phyloP scores from a whole-genome alignment of 2,113 vertebrate species.

The Parotia lawesii region DNA sequence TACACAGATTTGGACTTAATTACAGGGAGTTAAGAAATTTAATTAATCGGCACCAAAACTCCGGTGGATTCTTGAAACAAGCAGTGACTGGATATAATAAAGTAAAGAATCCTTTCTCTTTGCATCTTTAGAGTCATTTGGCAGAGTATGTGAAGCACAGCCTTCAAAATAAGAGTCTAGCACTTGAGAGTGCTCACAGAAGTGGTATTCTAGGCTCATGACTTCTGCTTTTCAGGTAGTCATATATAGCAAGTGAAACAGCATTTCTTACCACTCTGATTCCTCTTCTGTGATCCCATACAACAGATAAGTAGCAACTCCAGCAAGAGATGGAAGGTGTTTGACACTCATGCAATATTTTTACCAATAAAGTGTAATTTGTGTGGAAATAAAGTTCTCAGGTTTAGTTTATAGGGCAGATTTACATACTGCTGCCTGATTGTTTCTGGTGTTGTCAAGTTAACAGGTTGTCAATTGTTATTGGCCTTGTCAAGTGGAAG shows the following conservation, averaged over 20 bases:
- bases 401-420: not conserved
- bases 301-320: not conserved
- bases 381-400: not conserved
- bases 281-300: not conserved
- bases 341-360: not conserved
- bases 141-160: not conserved
- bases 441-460: not conserved
- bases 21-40: conserved; percentile 19
- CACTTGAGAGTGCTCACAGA: not conserved
- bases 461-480: not conserved
- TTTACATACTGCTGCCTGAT: not conserved
- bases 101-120: conserved; percentile 31
- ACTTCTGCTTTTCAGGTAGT: not conserved
- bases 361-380: not conserved
- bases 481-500: not conserved
- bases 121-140: conserved; percentile 22
- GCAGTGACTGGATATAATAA: conserved; percentile 23
- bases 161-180: conserved; percentile 53
- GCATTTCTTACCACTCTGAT: not conserved
- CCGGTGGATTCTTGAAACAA: conserved; percentile 8
- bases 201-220: not conserved
- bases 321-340: not conserved
- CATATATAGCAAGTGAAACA: not conserved
- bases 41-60: conserved; percentile 11
- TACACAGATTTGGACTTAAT: conserved; percentile 24